Conservation (phyloP, 2,888 invertebrate species). For the Diaprepes abbreviatus region DNA sequence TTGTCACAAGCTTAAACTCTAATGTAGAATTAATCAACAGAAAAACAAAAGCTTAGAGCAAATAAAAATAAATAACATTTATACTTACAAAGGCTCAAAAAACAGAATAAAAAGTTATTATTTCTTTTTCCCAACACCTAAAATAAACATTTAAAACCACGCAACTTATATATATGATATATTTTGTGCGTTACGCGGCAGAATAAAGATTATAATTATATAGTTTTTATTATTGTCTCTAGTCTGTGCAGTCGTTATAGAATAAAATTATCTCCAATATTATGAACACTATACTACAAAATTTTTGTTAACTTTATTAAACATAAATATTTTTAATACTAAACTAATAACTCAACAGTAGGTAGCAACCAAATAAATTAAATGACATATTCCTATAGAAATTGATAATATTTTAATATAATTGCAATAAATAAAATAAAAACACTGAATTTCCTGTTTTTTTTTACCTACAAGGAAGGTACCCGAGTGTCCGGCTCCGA, state of each 20-base stretch:
- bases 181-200: slow-evolving; percentile 34
- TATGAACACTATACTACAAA: slow-evolving; percentile 45
- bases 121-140: slow-evolving; percentile 64
- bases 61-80: slow-evolving; percentile 60
- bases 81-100: slow-evolving; percentile 51
- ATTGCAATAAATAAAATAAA: no score
- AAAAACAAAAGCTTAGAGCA: slow-evolving; percentile 57
- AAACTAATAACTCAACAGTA: slow-evolving; percentile 15
- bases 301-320: slow-evolving; percentile 20
- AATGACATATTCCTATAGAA: slow-evolving; percentile 33
- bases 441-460: no score
- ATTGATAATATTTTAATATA: no score
- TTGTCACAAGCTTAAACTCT: slow-evolving; percentile 51
- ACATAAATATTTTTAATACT: slow-evolving; percentile 21
- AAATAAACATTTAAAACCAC: slow-evolving; percentile 55
- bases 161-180: slow-evolving; percentile 27
- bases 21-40: slow-evolving; percentile 57
- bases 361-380: slow-evolving; percentile 32
- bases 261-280: slow-evolving; percentile 50
- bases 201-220: slow-evolving; percentile 20
- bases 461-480: no score
- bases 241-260: slow-evolving; percentile 64
- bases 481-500: no score
- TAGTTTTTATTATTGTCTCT: slow-evolving; percentile 42
- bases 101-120: slow-evolving; percentile 54